Conservation (phyloP, 2,888 invertebrate genomes). For the Cephus rjabovi region DNA sequence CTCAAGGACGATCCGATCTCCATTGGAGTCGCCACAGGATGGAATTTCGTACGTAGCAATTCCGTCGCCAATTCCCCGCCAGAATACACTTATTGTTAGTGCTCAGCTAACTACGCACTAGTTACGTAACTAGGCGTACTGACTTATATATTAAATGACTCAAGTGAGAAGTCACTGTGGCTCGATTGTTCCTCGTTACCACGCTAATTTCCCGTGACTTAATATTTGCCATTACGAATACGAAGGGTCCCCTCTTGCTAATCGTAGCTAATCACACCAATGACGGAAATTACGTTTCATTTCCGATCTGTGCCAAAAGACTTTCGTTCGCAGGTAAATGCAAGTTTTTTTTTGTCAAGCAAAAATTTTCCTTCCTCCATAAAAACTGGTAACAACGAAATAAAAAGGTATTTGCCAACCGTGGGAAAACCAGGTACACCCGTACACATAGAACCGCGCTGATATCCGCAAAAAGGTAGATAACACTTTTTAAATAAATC, state of each 20-base stretch:
- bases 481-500: constrained; percentile 25
- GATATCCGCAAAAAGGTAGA: constrained; percentile 25
- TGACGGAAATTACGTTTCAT: background rate
- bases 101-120: background rate
- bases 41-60: background rate
- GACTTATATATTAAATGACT: background rate
- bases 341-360: background rate
- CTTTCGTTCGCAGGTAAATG: background rate
- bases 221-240: background rate
- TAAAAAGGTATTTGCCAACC: constrained; percentile 18
- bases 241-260: background rate
- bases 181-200: background rate
- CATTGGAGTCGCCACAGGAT: background rate
- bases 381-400: background rate
- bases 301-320: background rate
- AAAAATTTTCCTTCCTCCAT: background rate
- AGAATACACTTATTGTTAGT: background rate
- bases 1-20: background rate
- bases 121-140: background rate
- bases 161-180: background rate
- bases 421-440: constrained; percentile 25
- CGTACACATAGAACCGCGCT: constrained; percentile 15
- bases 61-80: background rate
- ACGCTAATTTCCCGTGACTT: background rate
- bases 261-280: background rate